Evolutionary conservation across 1,140 invertebrate species (phyloP), one percentile per base, ranked within the genome.

Genomic region (Anadara kagoshimensis): DNA sequence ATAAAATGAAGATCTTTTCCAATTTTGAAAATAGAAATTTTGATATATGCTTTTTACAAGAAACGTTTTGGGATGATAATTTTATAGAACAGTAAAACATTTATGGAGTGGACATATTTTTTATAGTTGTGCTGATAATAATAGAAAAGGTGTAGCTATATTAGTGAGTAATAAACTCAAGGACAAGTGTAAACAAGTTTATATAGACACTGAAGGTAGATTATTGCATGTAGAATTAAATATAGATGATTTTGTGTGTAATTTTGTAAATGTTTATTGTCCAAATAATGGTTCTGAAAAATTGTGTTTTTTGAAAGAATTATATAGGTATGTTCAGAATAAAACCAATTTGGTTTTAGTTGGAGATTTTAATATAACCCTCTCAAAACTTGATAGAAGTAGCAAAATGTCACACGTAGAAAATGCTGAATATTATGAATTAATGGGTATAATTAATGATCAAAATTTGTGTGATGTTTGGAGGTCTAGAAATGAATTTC

Each of bases 61-160:
- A 71, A 57, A 71, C 69, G 1, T 64, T 63, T 63, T 71, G 59
- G 59, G 44, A 16, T 45, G 49, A 56, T 26, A 24, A 22, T 45
- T 54, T 18, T 63, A 20, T 63, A 56, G n/a, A 22, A n/a, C 10
- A n/a, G 10, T 24, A 26, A 26, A 43, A 44, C 26, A 63, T n/a
- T 47, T 56, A 20, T 71, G 36, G 59, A 54, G 57, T 43, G 59
- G 61, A 26, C 16, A 47, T 7, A 53, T 54, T n/a, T 10, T 26
- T 0, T 71, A 29, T 47, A 56, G 43, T 44, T 56, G 56, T 43
- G 29, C 20, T 45, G 8, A 26, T 22, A 63, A 56, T 57, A 43
- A 45, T 16, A 62, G 69, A 24, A 26, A 56, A 56, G 59, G 69
- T 49, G 69, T 71, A 22, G 69, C 69, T 20, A 62, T 70, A 14